Conservation (phyloP, 2,113 vertebrate genomes). For the Microcebus griseorufus region DNA sequence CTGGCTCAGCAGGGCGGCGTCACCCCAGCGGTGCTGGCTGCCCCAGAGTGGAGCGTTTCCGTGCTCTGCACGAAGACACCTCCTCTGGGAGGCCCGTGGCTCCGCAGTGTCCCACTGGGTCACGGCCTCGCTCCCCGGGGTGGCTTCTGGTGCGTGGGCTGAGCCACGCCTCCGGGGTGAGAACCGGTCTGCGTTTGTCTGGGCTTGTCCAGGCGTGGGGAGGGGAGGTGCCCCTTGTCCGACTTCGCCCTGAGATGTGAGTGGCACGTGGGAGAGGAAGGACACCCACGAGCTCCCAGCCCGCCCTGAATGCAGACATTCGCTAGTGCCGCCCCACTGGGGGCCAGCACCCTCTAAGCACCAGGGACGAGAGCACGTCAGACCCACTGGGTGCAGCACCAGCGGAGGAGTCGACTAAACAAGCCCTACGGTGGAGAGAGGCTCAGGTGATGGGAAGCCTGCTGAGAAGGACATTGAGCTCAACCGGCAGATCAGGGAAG, state of each 20-base stretch:
- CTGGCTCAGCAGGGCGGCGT: too few species aligned
- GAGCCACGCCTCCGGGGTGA: accelerated
- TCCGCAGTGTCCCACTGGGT: background rate
- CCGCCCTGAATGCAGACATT: accelerated
- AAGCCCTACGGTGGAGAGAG: accelerated
- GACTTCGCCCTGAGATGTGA: background rate
- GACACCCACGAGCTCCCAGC: accelerated
- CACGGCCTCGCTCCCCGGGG: background rate
- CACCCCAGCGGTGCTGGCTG: background rate
- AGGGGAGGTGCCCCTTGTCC: background rate
- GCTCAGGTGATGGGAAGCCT: background rate
- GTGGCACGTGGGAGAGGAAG: background rate
- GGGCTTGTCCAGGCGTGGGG: background rate
- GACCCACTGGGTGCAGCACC: background rate
- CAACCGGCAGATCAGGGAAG: background rate
- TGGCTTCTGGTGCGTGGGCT: accelerated
- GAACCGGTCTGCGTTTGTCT: background rate
- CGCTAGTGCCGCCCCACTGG: accelerated
- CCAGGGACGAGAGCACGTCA: background rate
- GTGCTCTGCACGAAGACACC: too few species aligned
- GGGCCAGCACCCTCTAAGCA: background rate
- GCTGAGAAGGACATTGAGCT: background rate
- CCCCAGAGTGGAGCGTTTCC: accelerated
- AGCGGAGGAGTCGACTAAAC: background rate
- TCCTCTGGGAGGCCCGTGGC: background rate